These are phyloP conservation scores for Drosophila pallidifrons DNA, from an alignment of 1,140 invertebrate species.

Conservation along the genomic window DNA sequence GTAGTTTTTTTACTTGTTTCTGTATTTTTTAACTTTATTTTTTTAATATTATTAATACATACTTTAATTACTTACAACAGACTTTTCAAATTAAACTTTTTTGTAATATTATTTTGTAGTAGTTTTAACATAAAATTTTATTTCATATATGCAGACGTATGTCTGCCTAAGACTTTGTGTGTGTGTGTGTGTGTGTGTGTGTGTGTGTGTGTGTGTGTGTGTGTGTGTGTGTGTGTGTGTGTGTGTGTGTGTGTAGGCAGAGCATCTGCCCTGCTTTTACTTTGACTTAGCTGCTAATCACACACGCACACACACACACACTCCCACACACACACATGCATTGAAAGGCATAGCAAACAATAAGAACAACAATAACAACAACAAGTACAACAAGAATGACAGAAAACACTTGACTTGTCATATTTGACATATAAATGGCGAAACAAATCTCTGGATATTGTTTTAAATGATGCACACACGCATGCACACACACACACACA, in stretches of 20 bases:
- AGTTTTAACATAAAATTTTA: no score
- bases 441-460: conserved; percentile 82
- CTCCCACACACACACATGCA: conserved; percentile 19
- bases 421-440: conserved; percentile 79
- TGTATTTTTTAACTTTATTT: no score
- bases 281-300: conserved; percentile 64
- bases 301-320: conserved; percentile 41
- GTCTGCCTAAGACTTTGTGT: no score
- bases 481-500: conserved; percentile 13
- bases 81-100: no score
- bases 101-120: no score
- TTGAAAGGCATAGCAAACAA: conserved; percentile 24
- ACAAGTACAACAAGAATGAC: conserved; percentile 37
- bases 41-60: no score
- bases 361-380: conserved; percentile 48
- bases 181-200: conserved; percentile 3
- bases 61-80: no score
- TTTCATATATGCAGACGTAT: no score
- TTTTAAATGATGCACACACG: conserved; percentile 73
- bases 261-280: conserved; percentile 26
- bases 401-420: conserved; percentile 77
- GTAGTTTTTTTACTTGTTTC: no score
- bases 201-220: conserved; percentile 3
- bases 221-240: not conserved
- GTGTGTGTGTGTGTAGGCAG: conserved; percentile 5